phyloP scores from a whole-genome alignment of 2,113 vertebrate genomes.

The Oreochromis aureus region DNA sequence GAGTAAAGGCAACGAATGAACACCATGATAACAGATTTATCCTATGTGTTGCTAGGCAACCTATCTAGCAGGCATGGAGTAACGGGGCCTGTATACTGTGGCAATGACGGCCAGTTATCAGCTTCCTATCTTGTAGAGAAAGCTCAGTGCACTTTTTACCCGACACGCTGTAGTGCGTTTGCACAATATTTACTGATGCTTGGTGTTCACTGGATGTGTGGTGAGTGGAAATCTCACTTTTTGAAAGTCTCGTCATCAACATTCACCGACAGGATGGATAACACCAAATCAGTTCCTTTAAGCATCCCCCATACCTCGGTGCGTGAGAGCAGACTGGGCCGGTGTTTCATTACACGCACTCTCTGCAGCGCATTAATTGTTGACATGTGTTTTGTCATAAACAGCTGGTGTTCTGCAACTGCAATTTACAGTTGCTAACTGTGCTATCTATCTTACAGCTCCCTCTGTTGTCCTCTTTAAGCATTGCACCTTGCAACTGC shows the following conservation, averaged over 20 bases:
- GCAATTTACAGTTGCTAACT: background rate
- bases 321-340: background rate
- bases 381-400: no score
- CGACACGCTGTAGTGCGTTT: background rate
- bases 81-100: slow-evolving; percentile 17
- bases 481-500: background rate
- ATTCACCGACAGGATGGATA: background rate
- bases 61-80: slow-evolving; percentile 47
- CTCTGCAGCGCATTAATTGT: background rate
- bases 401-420: background rate
- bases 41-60: slow-evolving; percentile 68
- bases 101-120: slow-evolving; percentile 55
- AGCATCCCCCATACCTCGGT: background rate
- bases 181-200: background rate
- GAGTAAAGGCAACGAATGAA: slow-evolving; percentile 33
- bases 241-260: background rate
- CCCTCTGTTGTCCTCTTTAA: slow-evolving; percentile 10
- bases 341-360: background rate
- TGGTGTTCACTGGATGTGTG: background rate
- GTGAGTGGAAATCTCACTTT: background rate
- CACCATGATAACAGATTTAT: slow-evolving; percentile 60
- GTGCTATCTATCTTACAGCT: background rate
- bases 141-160: background rate
- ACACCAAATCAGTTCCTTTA: background rate
- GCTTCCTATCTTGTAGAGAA: slow-evolving; percentile 17